These are phyloP conservation scores for Parascotia fuliginaria DNA, from an alignment of 2,888 invertebrate species.

Conservation along the genomic window DNA sequence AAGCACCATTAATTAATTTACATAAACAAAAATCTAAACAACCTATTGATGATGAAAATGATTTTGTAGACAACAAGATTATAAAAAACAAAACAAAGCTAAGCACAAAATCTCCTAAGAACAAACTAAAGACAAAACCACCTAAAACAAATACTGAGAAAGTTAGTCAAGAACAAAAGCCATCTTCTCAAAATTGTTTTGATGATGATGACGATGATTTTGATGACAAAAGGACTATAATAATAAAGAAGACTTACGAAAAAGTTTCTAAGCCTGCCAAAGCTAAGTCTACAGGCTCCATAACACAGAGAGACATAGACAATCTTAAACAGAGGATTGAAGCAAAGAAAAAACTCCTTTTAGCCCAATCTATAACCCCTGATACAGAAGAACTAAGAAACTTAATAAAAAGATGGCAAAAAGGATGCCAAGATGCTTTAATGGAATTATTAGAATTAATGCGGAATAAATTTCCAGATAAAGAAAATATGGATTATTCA, in stretches of 20 bases:
- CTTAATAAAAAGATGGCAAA: constrained; percentile 83
- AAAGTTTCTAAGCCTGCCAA: constrained; percentile 66
- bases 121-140: constrained; percentile 38
- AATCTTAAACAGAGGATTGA: constrained; percentile 71
- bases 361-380: constrained; percentile 67
- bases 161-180: constrained; percentile 26
- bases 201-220: constrained; percentile 71
- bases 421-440: constrained; percentile 82
- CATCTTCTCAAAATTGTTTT: constrained; percentile 52
- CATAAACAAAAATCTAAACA: constrained; percentile 46
- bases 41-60: constrained; percentile 35
- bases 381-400: constrained; percentile 77
- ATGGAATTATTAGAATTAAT: constrained; percentile 78
- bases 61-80: constrained; percentile 59
- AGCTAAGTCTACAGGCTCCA: constrained; percentile 78
- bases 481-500: constrained; percentile 73
- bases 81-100: too few species aligned
- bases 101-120: constrained; percentile 31
- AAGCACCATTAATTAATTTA: constrained; percentile 62
- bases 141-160: constrained; percentile 28
- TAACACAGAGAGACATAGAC: constrained; percentile 75
- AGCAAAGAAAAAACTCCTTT: constrained; percentile 69
- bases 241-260: constrained; percentile 68
- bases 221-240: constrained; percentile 66
- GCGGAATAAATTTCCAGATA: constrained; percentile 70